Evolutionary conservation across 1,140 invertebrate genomes (phyloP), one percentile per base, ranked within the genome.

Genomic region (Ceratosolen fusciceps): DNA sequence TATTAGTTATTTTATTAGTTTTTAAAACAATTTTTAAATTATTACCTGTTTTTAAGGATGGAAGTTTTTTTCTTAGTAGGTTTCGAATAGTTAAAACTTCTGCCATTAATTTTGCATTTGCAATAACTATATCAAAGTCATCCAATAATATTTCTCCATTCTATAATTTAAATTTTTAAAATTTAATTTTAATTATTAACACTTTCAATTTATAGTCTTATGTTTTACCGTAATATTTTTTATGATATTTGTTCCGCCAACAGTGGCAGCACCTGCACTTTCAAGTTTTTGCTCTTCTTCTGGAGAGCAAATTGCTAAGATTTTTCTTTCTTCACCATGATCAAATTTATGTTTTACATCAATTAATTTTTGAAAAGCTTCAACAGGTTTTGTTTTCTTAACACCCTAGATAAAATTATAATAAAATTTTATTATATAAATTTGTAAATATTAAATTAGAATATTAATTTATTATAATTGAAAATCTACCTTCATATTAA

Each of bases 71-170:
- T 82, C 94, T 96, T 90, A 97, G 90, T 16, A 96, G 84, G 29
- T 95, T 95, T 83, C 95, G 90, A 62, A 97, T 90, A 0, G 92
- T 89, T 2, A 95, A 91, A 39, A 97, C 85, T 67, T 97, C 95
- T 0, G 94, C 91, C 76, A 96, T 85, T 78, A 97, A 95, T 84
- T 94, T 93, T 7, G 95, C 93, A 91, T 96, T 94, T 8, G 95
- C 94, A 52, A 97, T 87, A 2, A 96, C 84, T 85, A 91, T 93
- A 82, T 96, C 92, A 87, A 93, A 97, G 76, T 96, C 95, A n/a
- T 91, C 87, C 8, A 94, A 81, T 62, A 91, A 88, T 24, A 96
- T 84, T 82, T 93, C 89, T 47, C 95, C 96, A 83, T 90, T 93
- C 93, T 94, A 84, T 8, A 52, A 5, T 8, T 21, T 12, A 56